These are phyloP conservation scores for Mionectes olivaceus DNA, from an alignment of 2,797 vertebrate genomes.

Conservation along the genomic window DNA sequence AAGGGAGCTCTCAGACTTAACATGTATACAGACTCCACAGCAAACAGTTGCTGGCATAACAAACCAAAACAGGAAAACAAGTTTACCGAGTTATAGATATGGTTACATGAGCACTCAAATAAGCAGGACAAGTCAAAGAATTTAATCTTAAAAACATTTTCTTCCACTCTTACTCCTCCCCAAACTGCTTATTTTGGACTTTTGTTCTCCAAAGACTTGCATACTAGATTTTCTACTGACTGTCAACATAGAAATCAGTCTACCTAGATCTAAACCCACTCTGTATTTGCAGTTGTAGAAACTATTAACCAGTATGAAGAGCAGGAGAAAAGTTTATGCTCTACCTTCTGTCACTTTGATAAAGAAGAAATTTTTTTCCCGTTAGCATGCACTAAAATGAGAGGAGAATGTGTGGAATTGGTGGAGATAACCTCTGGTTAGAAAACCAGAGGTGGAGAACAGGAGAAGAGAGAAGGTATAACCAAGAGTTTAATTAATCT, in stretches of 20 bases:
- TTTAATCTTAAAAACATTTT: background rate
- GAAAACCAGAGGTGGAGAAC: background rate
- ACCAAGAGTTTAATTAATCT: background rate
- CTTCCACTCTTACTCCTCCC: background rate
- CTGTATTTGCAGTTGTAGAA: background rate
- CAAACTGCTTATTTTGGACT: background rate
- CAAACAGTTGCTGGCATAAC: background rate
- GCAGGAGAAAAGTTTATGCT: background rate
- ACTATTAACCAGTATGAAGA: background rate
- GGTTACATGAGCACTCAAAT: background rate
- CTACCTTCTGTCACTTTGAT: background rate
- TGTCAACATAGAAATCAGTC: background rate
- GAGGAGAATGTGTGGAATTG: fast-evolving
- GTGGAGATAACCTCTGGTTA: background rate
- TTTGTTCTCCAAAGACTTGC: background rate
- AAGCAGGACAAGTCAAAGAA: background rate
- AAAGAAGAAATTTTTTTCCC: background rate
- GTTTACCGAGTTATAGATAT: background rate
- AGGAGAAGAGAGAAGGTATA: background rate
- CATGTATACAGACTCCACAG: background rate
- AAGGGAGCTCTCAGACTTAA: background rate
- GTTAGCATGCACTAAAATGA: background rate
- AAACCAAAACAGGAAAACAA: background rate
- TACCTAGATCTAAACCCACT: background rate
- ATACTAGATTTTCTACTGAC: background rate